These are phyloP conservation scores for Pecten maximus DNA, from an alignment of 2,888 invertebrate species.

Conservation along the genomic window DNA sequence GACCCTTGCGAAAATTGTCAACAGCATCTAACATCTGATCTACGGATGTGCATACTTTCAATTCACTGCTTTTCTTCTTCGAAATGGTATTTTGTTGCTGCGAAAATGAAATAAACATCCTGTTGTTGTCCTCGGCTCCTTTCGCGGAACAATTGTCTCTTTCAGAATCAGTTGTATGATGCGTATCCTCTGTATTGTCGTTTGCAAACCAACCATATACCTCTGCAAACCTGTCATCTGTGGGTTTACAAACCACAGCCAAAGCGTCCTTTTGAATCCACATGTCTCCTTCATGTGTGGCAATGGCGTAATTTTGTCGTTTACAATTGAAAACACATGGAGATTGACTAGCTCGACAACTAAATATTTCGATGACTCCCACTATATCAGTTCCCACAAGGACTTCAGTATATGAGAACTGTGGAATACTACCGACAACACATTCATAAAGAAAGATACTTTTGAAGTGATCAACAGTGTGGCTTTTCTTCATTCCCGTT, in stretches of 20 bases:
- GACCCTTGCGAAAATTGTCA: conserved; percentile 57
- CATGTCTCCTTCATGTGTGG: conserved; percentile 1
- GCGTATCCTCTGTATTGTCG: not conserved
- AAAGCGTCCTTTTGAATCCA: not conserved
- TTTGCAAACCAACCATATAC: conserved; percentile 2
- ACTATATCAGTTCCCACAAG: not conserved
- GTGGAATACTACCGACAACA: not conserved
- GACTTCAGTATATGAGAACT: not conserved
- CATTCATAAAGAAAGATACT: not conserved
- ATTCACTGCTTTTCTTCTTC: not conserved
- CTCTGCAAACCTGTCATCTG: not conserved
- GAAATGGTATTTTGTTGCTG: not conserved
- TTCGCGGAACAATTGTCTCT: not conserved
- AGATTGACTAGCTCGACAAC: not conserved
- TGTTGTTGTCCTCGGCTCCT: not conserved
- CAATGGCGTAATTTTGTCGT: not conserved
- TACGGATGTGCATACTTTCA: not conserved
- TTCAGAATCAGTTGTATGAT: not conserved
- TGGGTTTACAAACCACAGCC: not conserved
- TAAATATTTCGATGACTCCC: not conserved
- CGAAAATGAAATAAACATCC: not conserved
- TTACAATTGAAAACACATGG: not conserved
- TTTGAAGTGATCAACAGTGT: not conserved
- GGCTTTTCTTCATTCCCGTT: conserved; percentile 9
- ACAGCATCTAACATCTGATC: conserved; percentile 6